These are phyloP conservation scores for Macquaria australasica DNA, from an alignment of 2,113 vertebrate genomes.

Conservation along the genomic window DNA sequence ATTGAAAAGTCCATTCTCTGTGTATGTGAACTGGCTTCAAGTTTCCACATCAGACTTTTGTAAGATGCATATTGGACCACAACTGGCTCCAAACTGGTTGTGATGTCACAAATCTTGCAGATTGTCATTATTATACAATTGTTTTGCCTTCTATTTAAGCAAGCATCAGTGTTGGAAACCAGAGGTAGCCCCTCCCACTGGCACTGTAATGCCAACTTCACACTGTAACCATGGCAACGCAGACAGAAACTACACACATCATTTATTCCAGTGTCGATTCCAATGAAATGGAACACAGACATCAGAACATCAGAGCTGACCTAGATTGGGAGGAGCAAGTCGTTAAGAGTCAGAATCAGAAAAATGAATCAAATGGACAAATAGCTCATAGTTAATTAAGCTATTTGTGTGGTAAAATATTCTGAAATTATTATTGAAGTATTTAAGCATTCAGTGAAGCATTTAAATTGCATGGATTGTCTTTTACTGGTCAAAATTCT, in stretches of 20 bases:
- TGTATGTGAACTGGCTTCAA: no score
- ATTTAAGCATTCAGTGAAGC: not conserved
- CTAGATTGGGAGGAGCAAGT: slow-evolving; percentile 65
- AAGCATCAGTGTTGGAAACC: slow-evolving; percentile 34
- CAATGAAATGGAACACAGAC: slow-evolving; percentile 56
- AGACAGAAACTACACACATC: slow-evolving; percentile 56
- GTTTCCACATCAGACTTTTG: no score
- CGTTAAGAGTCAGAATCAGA: slow-evolving; percentile 22
- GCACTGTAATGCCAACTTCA: slow-evolving; percentile 47
- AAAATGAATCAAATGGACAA: not conserved
- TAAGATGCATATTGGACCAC: not conserved
- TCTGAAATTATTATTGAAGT: not conserved
- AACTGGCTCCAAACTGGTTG: not conserved
- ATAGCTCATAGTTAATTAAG: not conserved
- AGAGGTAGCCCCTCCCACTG: slow-evolving; percentile 39
- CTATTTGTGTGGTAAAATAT: not conserved
- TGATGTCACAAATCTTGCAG: no score
- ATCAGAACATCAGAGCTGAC: slow-evolving; percentile 74
- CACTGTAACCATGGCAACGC: slow-evolving; percentile 69
- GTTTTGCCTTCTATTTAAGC: slow-evolving; percentile 7
- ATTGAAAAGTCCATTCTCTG: no score
- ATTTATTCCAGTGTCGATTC: slow-evolving; percentile 60
- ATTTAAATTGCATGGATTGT: not conserved
- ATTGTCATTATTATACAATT: not conserved
- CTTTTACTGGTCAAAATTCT: not conserved